Percentiles rank a stretch among this genome's conserved stretches.
Conservation (phyloP, 2,113 vertebrate species). For the Empidonax traillii region DNA sequence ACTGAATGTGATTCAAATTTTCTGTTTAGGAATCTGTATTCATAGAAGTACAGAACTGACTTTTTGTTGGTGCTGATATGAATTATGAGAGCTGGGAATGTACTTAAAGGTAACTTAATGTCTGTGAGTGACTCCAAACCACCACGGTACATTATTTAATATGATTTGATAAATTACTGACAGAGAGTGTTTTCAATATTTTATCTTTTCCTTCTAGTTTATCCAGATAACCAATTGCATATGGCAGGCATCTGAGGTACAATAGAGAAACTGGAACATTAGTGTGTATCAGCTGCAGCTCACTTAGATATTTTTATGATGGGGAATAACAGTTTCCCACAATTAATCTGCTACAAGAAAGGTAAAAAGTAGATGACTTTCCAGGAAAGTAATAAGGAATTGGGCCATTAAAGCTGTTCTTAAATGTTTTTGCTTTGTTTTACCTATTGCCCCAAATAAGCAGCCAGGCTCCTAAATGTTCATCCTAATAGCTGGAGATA, state of each 20-base stretch:
- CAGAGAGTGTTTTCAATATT: not conserved
- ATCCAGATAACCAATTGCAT: not conserved
- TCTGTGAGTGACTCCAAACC: not conserved
- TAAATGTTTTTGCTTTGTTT: not conserved
- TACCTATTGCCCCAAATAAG: not conserved
- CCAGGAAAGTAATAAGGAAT: not conserved
- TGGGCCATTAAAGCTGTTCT: not conserved
- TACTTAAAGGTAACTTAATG: not conserved
- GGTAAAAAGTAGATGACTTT: not conserved
- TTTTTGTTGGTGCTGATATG: not conserved
- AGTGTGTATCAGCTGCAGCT: not conserved
- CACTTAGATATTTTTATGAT: slow-evolving; percentile 6
- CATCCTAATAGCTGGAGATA: not conserved
- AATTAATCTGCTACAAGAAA: not conserved
- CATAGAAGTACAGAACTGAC: not conserved
- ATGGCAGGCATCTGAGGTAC: not conserved
- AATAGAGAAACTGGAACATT: not conserved
- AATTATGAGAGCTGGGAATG: not conserved
- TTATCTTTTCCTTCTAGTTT: not conserved
- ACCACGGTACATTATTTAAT: not conserved
- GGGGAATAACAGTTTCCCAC: not conserved
- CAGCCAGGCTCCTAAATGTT: not conserved
- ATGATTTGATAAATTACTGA: not conserved
- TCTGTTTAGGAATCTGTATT: not conserved
- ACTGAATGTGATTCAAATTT: not conserved